These are phyloP conservation scores for Melinaea marsaeus DNA, from an alignment of 2,888 invertebrate species.

Conservation along the genomic window DNA sequence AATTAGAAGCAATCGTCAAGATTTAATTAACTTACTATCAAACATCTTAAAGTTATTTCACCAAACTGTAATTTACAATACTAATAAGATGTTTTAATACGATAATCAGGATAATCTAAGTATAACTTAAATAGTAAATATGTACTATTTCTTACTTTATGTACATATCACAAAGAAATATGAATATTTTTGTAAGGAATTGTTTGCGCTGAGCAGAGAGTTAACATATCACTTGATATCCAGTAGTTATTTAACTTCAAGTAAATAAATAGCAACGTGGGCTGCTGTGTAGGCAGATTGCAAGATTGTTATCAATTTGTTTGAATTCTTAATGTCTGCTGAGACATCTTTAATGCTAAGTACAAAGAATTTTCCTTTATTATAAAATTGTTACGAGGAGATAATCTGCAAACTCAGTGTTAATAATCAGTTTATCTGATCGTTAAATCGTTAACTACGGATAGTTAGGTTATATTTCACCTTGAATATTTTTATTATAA, in stretches of 20 bases:
- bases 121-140: not conserved
- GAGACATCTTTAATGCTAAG: constrained; percentile 21
- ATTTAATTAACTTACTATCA: no score
- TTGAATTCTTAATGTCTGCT: constrained; percentile 18
- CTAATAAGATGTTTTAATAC: no score
- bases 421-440: constrained; percentile 18
- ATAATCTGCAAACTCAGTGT: constrained; percentile 22
- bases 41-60: no score
- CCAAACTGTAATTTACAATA: no score
- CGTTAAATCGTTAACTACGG: constrained; percentile 15
- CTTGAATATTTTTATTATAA: not conserved
- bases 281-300: constrained; percentile 25
- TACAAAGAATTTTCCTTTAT: constrained; percentile 17
- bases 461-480: constrained; percentile 14
- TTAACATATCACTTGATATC: constrained; percentile 27
- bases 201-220: constrained; percentile 4
- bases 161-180: not conserved
- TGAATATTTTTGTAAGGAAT: not conserved
- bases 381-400: constrained; percentile 23
- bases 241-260: constrained; percentile 24
- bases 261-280: constrained; percentile 18
- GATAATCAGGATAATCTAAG: not conserved
- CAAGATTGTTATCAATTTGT: constrained; percentile 27
- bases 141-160: not conserved
- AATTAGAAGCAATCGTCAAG: no score